phyloP scores from a whole-genome alignment of 92 coral and sea anemone species.

The Virgularia gustaviana region DNA sequence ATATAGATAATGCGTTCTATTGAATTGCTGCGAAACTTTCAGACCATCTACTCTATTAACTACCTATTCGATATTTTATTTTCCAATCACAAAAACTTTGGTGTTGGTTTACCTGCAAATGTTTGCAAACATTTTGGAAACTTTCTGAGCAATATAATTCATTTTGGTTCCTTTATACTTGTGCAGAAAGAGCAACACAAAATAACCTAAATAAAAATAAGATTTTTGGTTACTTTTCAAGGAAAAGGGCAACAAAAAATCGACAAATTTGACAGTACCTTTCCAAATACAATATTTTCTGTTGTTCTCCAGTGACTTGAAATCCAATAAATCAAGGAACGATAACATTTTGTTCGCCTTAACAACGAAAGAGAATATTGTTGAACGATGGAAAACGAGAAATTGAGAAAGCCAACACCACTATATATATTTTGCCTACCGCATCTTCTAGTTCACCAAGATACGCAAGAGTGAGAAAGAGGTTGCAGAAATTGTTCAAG shows the following conservation, averaged over 20 bases:
- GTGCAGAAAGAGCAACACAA: conserved; percentile 75
- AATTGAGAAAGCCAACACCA: neutral
- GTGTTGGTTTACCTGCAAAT: conserved; percentile 18
- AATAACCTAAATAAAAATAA: conserved; percentile 54
- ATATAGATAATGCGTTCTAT: too few species aligned
- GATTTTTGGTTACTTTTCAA: neutral
- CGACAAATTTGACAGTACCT: conserved; percentile 45
- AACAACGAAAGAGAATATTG: neutral
- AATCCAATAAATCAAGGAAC: conserved; percentile 83
- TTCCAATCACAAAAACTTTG: neutral
- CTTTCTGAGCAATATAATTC: conserved; percentile 67
- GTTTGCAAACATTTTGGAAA: conserved; percentile 58
- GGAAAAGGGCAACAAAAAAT: neutral
- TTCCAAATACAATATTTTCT: conserved; percentile 64
- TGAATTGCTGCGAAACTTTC: too few species aligned
- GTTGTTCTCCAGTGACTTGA: conserved; percentile 54
- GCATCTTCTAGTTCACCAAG: conserved; percentile 94
- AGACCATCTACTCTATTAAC: too few species aligned
- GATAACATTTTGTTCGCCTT: conserved; percentile 96
- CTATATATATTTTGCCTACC: conserved; percentile 50
- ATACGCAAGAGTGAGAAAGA: conserved; percentile 82
- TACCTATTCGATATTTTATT: too few species aligned
- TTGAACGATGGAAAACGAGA: neutral
- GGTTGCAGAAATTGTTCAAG: conserved; percentile 66
- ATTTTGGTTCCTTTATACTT: conserved; percentile 66